Base-by-base conservation (phyloP, 2,888 invertebrate genomes). In the Dynastes grantii region DNA sequence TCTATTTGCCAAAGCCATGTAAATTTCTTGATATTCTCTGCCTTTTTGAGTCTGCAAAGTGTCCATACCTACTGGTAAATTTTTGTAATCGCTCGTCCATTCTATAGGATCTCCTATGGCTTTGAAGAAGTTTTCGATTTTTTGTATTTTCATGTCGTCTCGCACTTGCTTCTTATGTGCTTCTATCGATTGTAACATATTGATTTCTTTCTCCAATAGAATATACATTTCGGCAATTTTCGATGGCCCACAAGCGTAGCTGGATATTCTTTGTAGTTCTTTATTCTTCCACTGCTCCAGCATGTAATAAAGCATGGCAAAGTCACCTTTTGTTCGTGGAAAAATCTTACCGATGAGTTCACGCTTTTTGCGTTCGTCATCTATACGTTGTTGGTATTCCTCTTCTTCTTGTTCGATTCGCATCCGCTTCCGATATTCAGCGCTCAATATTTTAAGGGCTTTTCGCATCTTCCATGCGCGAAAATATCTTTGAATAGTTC, bases 1-100 rank as follows among this genome's bases (percentile, higher is more conserved):
- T 75, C 92, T 90, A 49, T 91, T 89, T 70, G 90, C 90, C 83
- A 97, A 90, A 76, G 92, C 91, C 83, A 92, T 91, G 86, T 95
- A 96, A 16, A 96, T 89, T 83, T 93, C 92, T 78, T 93, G 93
- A 65, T 96, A 90, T 85, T 95, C 94, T 73, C 93, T 92, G 16
- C 95, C 96, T 84, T 93, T 92, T 85, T 96, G 95, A 27, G 94
- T 95, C 86, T 94, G 94, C 73, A 95, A 86, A 0, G 96, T 95
- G 83, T 97, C 95, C 94, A 97, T 94, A 81, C 94, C 92, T 22
- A 96, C 92, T 51, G 92, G 86, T 79, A 89, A 82, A 83, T 90
- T 88, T 85, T 94, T 94, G 65, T 83, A 85, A 9, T 83, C 81
- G 71, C 94, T 93, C 80, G 92, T 91, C 95, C 96, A 96, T 78